Conservation (phyloP, 2,797 vertebrate species). For the Melanotaenia maccullochi region DNA sequence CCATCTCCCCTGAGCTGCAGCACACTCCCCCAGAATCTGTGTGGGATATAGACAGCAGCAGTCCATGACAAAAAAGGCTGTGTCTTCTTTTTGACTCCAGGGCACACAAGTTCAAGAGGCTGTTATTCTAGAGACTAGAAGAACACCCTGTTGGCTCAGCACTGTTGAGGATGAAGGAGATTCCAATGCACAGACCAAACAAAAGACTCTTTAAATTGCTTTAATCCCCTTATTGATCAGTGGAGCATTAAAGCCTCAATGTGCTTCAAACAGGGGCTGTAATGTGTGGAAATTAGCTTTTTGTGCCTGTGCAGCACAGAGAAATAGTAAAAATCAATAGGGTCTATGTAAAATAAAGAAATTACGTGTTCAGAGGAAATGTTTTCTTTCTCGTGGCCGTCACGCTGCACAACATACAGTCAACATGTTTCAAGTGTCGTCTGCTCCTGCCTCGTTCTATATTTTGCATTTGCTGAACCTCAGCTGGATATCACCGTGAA, state of each 20-base stretch:
- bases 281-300: conserved; percentile 42
- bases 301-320: conserved; percentile 33
- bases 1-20: conserved; percentile 28
- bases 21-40: conserved; percentile 27
- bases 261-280: conserved; percentile 39
- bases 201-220: conserved; percentile 59
- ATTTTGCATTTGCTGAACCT: conserved; percentile 15
- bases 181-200: conserved; percentile 50
- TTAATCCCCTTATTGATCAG: conserved; percentile 71
- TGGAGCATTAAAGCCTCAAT: conserved; percentile 63
- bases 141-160: conserved; percentile 41
- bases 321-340: conserved; percentile 37
- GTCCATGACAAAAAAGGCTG: conserved; percentile 19
- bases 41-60: conserved; percentile 23
- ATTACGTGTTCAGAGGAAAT: conserved; percentile 18
- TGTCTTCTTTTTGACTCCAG: conserved; percentile 35
- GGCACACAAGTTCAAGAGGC: conserved; percentile 22
- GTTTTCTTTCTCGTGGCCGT: conserved; percentile 1
- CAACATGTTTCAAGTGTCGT: not conserved
- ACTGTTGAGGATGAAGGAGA: conserved; percentile 47
- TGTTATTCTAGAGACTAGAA: conserved; percentile 15
- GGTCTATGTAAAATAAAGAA: conserved; percentile 26
- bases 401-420: not conserved
- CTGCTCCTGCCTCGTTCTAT: not conserved
- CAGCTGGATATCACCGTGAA: conserved; percentile 30